phyloP scores from a whole-genome alignment of 2,888 invertebrate genomes.

The Aleiodes alternator region DNA sequence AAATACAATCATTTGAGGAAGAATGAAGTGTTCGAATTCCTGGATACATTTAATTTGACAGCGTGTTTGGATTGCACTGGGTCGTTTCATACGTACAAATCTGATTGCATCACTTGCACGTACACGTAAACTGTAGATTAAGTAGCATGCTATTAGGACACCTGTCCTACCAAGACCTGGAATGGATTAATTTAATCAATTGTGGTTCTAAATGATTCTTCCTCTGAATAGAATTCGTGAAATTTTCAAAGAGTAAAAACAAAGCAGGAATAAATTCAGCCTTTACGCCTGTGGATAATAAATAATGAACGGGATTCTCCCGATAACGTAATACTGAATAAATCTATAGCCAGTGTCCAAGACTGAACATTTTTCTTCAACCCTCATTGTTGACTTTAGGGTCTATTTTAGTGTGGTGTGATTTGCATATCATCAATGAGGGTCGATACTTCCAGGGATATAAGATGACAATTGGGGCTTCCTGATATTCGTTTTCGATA shows the following conservation, averaged over 20 bases:
- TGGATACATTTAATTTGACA: conserved; percentile 89
- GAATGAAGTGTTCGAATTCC: conserved; percentile 87
- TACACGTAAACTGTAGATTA: conserved; percentile 87
- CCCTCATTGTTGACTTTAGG: too few species aligned
- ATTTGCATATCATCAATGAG: too few species aligned
- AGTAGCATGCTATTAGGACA: conserved; percentile 90
- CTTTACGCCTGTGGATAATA: background rate
- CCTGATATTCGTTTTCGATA: too few species aligned
- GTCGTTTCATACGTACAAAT: conserved; percentile 85
- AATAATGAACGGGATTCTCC: background rate
- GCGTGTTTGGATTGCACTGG: conserved; percentile 88
- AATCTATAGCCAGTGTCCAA: background rate
- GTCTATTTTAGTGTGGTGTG: too few species aligned
- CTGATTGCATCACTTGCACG: conserved; percentile 88
- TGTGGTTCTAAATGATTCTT: background rate
- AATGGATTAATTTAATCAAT: conserved; percentile 31
- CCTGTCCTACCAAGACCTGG: conserved; percentile 89
- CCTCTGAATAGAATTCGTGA: too few species aligned
- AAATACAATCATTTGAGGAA: conserved; percentile 86
- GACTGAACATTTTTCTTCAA: too few species aligned
- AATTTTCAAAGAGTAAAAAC: too few species aligned
- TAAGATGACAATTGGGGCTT: too few species aligned
- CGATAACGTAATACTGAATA: too few species aligned
- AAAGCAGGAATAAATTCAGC: too few species aligned
- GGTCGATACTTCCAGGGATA: too few species aligned